A percentile compares a stretch with the other conserved stretches of the same genome.
phyloP scores from a whole-genome alignment of 1,140 invertebrate genomes.

The Aphis craccivora region DNA sequence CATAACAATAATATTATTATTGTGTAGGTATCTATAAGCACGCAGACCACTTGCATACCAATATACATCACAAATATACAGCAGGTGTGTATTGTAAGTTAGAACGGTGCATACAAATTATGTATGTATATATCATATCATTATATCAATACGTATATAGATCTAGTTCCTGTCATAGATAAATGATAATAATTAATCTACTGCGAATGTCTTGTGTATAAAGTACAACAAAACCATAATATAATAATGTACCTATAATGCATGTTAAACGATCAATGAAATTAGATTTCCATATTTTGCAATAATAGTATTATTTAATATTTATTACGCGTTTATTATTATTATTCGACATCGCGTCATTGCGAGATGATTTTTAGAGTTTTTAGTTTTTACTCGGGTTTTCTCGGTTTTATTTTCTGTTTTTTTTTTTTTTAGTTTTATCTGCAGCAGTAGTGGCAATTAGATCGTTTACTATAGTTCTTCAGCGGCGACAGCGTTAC shows the following conservation, averaged over 20 bases:
- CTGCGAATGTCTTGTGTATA: not conserved
- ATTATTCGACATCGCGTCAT: not conserved
- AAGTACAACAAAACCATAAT: not conserved
- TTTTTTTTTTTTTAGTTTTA: not conserved
- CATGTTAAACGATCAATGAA: not conserved
- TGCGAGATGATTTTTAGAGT: not conserved
- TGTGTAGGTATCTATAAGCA: not conserved
- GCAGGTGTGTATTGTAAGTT: no score
- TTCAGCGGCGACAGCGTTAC: not conserved
- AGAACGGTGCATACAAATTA: no score
- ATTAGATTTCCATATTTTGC: not conserved
- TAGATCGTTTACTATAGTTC: not conserved
- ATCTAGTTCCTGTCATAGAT: not conserved
- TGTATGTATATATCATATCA: no score
- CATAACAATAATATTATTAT: slow-evolving; percentile 5
- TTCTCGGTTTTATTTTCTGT: not conserved
- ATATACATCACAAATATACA: no score
- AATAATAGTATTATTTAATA: no score
- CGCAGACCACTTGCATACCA: no score
- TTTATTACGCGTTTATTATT: not conserved
- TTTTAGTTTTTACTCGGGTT: not conserved
- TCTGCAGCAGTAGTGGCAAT: not conserved
- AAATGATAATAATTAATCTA: not conserved
- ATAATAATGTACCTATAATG: not conserved
- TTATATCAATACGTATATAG: no score